Evolutionary conservation across 2,888 invertebrate species (phyloP).

Genomic region (Plusia festucae): DNA sequence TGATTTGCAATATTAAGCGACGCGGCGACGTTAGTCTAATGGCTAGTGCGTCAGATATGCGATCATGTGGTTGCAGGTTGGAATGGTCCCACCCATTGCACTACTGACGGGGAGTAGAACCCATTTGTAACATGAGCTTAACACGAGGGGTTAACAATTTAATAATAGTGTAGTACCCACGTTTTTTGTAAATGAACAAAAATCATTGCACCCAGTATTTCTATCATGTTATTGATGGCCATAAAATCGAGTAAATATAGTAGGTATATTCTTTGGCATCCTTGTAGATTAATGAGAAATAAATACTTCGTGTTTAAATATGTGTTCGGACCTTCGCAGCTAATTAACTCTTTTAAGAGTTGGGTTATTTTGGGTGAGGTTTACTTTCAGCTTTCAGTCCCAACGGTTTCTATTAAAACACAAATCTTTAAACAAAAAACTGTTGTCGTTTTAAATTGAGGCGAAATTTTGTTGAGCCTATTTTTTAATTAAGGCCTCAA

Average conservation of each 20-base stretch:
- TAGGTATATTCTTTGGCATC: constrained; percentile 8
- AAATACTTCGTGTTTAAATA: constrained; percentile 25
- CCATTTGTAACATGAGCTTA: too few species aligned
- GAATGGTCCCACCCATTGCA: too few species aligned
- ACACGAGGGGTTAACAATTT: too few species aligned
- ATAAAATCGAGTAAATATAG: constrained; percentile 9
- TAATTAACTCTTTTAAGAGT: constrained; percentile 38
- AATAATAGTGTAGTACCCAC: too few species aligned
- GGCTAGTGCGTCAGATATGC: too few species aligned
- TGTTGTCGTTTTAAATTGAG: background rate
- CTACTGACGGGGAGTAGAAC: too few species aligned
- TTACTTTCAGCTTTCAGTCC: constrained; percentile 8
- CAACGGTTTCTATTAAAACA: background rate
- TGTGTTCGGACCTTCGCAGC: constrained; percentile 16
- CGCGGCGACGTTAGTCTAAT: too few species aligned
- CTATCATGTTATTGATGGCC: constrained; percentile 1
- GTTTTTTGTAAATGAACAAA: background rate
- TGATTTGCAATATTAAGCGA: too few species aligned
- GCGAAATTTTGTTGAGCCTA: background rate
- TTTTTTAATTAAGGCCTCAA: background rate
- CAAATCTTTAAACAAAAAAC: background rate
- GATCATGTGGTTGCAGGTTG: too few species aligned
- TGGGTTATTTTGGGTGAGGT: constrained; percentile 18
- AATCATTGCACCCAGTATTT: background rate
- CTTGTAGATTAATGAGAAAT: constrained; percentile 29